Evolutionary conservation across 2,797 vertebrate species (phyloP), one percentile per base, ranked within the genome.

Genomic region (Microctenopoma lineatum): DNA sequence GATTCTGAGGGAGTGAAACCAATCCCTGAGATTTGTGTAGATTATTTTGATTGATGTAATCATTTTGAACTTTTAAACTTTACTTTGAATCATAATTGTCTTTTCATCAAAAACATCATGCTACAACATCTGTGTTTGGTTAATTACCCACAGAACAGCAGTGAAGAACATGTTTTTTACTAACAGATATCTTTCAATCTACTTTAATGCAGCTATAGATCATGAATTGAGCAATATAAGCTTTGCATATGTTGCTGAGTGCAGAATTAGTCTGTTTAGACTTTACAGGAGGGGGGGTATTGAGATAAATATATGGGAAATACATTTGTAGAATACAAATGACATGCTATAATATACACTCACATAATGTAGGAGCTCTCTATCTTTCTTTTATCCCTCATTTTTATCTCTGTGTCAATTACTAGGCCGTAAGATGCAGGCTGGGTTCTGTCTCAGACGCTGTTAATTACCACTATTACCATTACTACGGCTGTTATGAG

Each of bases 401-500:
- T n/a, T 58, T 25, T 25, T 48, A 12, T 68, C 29, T 57, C 67
- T 77, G 3, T 70, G 61, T 73, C 69, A 71, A 57, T 74, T 76
- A 73, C 76, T 14, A 9, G 55, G 46, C 29, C 1, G 54, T 41
- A 77, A 59, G 62, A 65, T 42, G 36, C 27, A 39, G 66, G 73
- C 53, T 66, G 47, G 25, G 45, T 60, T 83, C 54, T 27, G 61
- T 70, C 69, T 74, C 57, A 47, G 47, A 80, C 70, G 72, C 74
- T 64, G 51, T 75, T 84, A 84, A 86, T 88, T 82, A 88, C 76
- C 75, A 62, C 56, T 71, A 72, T 74, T 55, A 71, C 57, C 2
- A 42, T 51, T 53, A 64, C 27, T 60, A 69, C 73, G 66, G 70
- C 70, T 81, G 62, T 50, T 66, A 47, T 27, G 69, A 81, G 69